Evolutionary conservation across 2,797 vertebrate species (phyloP).

Genomic region (Premnoplex brunnescens): DNA sequence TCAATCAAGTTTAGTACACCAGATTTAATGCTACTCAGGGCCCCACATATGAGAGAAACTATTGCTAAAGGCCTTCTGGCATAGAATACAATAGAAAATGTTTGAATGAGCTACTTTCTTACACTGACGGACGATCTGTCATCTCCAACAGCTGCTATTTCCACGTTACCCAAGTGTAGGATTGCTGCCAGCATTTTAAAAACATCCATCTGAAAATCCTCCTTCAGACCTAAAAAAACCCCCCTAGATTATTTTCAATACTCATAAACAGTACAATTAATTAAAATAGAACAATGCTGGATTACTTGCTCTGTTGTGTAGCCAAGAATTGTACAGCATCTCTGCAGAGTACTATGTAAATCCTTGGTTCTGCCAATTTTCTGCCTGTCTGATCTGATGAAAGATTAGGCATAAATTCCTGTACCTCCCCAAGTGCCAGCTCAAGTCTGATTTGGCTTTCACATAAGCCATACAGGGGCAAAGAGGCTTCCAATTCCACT

Average conservation of each 20-base stretch:
- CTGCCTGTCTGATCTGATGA: not conserved
- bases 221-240: constrained; percentile 81
- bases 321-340: not conserved
- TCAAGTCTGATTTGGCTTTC: not conserved
- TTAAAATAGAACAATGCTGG: not conserved
- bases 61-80: not conserved
- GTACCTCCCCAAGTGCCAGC: not conserved
- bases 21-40: not conserved
- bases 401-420: not conserved
- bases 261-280: not conserved
- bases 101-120: constrained; percentile 58
- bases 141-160: constrained; percentile 79
- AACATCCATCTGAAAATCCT: constrained; percentile 88
- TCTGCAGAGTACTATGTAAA: not conserved
- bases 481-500: not conserved
- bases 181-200: constrained; percentile 91
- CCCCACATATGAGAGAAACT: not conserved
- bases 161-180: constrained; percentile 92
- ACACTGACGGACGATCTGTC: constrained; percentile 89
- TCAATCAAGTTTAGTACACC: not conserved
- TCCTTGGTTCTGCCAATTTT: not conserved
- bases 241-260: not conserved
- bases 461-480: not conserved
- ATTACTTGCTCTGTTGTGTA: not conserved
- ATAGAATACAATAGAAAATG: not conserved